These are phyloP conservation scores for Melanostoma mellinum DNA, from an alignment of 2,888 invertebrate species.

Conservation along the genomic window DNA sequence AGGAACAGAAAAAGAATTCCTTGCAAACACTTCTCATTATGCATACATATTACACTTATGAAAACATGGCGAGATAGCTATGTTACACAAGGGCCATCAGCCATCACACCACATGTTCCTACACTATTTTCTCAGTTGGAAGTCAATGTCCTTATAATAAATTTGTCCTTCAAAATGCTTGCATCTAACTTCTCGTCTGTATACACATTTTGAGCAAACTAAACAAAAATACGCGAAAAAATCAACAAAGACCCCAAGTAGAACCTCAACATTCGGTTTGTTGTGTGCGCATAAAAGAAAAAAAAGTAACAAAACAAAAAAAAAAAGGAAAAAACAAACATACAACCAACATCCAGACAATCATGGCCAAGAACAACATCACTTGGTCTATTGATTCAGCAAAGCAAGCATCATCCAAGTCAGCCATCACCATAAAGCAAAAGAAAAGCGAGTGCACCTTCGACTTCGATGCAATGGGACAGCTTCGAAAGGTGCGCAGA, in stretches of 20 bases:
- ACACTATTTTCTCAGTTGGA: constrained; percentile 28
- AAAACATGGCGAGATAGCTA: constrained; percentile 43
- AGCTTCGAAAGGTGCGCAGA: constrained; percentile 66
- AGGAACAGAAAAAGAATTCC: not conserved
- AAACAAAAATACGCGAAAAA: constrained; percentile 61
- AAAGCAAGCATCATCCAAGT: constrained; percentile 55
- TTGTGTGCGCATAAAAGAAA: constrained; percentile 29
- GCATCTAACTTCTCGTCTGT: constrained; percentile 55
- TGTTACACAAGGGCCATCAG: constrained; percentile 34
- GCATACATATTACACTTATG: constrained; percentile 18
- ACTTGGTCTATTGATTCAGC: constrained; percentile 69
- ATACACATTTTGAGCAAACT: constrained; percentile 31
- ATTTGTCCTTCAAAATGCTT: constrained; percentile 68
- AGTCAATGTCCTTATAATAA: constrained; percentile 69
- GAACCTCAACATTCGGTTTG: constrained; percentile 31
- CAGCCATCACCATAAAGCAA: constrained; percentile 61
- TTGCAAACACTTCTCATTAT: constrained; percentile 29
- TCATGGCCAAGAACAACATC: constrained; percentile 58
- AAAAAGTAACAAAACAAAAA: not conserved
- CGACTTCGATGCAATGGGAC: constrained; percentile 42
- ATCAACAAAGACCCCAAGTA: constrained; percentile 43
- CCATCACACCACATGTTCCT: constrained; percentile 27
- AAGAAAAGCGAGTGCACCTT: constrained; percentile 48
- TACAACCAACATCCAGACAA: constrained; percentile 55
- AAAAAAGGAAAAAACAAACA: constrained; percentile 6